phyloP scores from a whole-genome alignment of 2,113 vertebrate genomes.

The Nothocercus nigrocapillus region DNA sequence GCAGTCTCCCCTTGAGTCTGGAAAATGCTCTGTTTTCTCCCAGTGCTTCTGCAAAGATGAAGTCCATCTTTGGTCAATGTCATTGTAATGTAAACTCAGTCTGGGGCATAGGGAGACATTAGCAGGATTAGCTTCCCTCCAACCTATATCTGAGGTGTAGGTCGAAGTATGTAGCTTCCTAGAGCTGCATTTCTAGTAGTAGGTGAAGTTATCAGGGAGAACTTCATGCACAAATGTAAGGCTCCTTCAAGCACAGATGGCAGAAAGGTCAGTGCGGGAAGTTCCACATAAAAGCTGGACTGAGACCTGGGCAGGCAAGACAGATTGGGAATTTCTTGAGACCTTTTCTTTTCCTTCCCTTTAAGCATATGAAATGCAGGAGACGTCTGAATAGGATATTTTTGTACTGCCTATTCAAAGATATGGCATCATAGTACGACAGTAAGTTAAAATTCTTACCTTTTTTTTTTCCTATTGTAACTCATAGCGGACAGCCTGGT shows the following conservation, averaged over 20 bases:
- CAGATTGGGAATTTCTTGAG: conserved; percentile 14
- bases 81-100: neutral
- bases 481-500: neutral
- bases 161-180: neutral
- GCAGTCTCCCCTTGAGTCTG: neutral
- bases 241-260: neutral
- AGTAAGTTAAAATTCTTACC: conserved; percentile 3
- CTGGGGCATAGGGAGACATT: neutral
- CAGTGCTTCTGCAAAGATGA: neutral
- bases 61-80: neutral
- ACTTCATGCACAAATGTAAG: neutral
- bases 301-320: conserved; percentile 27
- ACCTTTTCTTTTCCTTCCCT: neutral
- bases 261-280: conserved; percentile 9
- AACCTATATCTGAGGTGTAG: neutral
- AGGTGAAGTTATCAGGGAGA: neutral
- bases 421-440: neutral
- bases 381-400: conserved; percentile 32
- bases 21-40: neutral
- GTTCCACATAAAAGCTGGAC: conserved; percentile 25
- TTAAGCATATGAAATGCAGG: neutral
- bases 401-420: conserved; percentile 33
- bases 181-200: neutral
- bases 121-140: neutral
- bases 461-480: neutral